Percentiles rank a stretch among this genome's conserved stretches.
Conservation (phyloP, 2,888 invertebrate species). For the Harmothoe impar region DNA sequence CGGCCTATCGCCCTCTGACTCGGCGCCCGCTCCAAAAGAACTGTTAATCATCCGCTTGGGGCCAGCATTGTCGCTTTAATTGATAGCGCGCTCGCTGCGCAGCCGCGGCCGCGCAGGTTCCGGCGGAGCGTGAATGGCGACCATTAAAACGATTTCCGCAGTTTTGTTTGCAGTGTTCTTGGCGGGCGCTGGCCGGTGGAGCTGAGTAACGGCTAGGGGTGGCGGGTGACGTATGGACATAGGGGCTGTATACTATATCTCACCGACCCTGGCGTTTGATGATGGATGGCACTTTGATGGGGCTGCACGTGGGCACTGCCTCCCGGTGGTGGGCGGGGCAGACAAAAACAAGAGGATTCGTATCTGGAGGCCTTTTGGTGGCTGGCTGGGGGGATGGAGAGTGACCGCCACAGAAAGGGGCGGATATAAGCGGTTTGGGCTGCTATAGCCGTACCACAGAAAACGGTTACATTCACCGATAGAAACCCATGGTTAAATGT, state of each 20-base stretch:
- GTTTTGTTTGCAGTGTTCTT: conserved; percentile 28
- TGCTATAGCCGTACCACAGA: no score
- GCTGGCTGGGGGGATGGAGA: no score
- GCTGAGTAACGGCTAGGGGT: neutral
- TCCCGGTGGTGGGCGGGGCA: neutral
- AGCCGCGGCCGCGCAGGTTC: conserved; percentile 4
- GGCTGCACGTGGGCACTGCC: neutral
- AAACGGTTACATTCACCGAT: no score
- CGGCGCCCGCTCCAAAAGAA: neutral
- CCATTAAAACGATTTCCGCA: conserved; percentile 56
- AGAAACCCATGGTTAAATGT: no score
- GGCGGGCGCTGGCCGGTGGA: neutral
- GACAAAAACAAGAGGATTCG: conserved; percentile 20
- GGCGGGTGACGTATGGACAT: conserved; percentile 7
- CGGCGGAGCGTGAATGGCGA: conserved; percentile 13
- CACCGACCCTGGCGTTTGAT: conserved; percentile 14
- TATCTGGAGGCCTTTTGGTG: neutral
- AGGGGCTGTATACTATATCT: neutral
- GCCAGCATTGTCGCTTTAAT: conserved; percentile 46
- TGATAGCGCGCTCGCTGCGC: conserved; percentile 39
- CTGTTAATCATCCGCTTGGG: conserved; percentile 36
- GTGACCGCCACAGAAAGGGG: no score
- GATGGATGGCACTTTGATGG: conserved; percentile 13
- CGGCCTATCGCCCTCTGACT: neutral
- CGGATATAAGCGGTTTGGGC: no score